Conservation (phyloP, 2,888 invertebrate genomes). For the Noctua comes region DNA sequence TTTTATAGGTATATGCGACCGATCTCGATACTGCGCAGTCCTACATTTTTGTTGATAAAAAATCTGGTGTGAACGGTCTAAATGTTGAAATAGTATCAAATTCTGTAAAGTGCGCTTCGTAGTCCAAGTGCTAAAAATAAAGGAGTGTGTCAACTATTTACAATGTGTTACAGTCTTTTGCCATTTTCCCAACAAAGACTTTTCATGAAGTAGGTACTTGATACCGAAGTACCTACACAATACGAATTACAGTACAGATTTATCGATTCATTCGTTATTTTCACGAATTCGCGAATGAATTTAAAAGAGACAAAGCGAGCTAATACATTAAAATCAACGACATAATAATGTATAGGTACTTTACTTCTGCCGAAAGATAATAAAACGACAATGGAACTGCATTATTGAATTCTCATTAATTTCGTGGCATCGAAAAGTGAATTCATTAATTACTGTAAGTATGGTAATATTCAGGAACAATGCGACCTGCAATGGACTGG, state of each 20-base stretch:
- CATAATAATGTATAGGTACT: conserved; percentile 1
- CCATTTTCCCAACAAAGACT: background rate
- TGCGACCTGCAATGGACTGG: conserved; percentile 22
- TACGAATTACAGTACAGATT: no score
- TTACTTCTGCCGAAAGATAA: conserved; percentile 36
- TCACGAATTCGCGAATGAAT: conserved; percentile 4
- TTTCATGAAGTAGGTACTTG: background rate
- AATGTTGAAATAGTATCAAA: conserved; percentile 19
- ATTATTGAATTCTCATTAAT: conserved; percentile 36
- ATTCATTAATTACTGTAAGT: conserved; percentile 18
- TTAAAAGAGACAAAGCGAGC: background rate
- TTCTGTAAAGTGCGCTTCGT: conserved; percentile 14
- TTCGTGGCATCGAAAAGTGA: conserved; percentile 15
- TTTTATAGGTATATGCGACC: conserved; percentile 19
- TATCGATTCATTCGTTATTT: conserved; percentile 2
- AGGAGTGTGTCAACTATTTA: conserved; percentile 14
- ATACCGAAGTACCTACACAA: no score
- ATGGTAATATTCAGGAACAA: conserved; percentile 27
- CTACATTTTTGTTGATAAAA: conserved; percentile 23
- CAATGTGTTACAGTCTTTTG: background rate
- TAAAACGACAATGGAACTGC: conserved; percentile 41
- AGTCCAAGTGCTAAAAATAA: conserved; percentile 9
- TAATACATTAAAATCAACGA: conserved; percentile 19
- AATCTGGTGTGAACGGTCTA: background rate
- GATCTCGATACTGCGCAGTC: conserved; percentile 13